Evolutionary conservation across 2,113 vertebrate genomes (phyloP), one percentile per base, ranked within the genome.

Genomic region (Syngnathus floridae): DNA sequence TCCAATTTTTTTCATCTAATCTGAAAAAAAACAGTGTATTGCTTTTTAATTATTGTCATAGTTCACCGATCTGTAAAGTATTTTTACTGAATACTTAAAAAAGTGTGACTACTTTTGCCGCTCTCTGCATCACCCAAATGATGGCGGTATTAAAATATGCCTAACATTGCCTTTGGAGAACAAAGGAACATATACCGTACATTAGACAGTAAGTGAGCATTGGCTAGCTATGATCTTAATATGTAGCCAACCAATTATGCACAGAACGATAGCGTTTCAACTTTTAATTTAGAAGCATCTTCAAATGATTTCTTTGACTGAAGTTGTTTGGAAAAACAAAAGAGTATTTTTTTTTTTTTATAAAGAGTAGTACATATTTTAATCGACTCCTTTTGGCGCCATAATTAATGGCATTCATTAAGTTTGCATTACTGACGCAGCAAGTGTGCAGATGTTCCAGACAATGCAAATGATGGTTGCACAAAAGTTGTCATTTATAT

Each of bases 401-500:
- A 64, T 79, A 80, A 84, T 63, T 51, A 70, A 80, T 80, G 65
- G 56, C 46, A 67, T 75, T 69, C 66, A 83, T 84, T 82, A 75
- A 61, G 57, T 46, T 67, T 51, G 78, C 63, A 11, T 65, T 82
- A 82, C 67, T 80, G 71, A 72, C 60, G 41, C 5, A 37, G 62
- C 63, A 71, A 72, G 56, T 51, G 74, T 74, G 69, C 79, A 84
- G 84, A 81, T 83, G 75, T 68, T 56, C 62, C 64, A 72, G 78
- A 83, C 65, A 80, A 80, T 79, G 80, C 76, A 88, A 88, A 90
- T 82, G 78, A 80, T 70, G 43, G 56, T 71, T 7, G 61, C 70
- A 78, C 74, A 72, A 75, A 81, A 74, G 75, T 73, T 81, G 67
- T 87, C 84, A 90, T 90, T 90, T 65, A 89, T 87, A 87, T 90